Conservation (phyloP, 2,797 vertebrate species). For the Thripadectes ignobilis region DNA sequence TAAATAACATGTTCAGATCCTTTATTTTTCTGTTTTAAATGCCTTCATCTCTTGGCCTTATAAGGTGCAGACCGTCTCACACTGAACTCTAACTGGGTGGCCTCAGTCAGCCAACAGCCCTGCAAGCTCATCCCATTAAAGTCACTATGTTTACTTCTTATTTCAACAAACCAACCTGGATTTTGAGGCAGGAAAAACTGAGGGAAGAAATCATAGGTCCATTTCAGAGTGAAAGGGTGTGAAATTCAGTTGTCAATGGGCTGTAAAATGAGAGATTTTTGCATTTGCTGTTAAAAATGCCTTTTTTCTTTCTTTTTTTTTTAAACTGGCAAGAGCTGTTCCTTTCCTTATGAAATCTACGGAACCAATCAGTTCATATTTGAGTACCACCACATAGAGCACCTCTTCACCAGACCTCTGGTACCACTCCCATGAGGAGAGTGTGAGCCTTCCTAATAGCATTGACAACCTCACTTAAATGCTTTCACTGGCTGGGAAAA, state of each 20-base stretch:
- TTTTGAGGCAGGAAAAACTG: constrained; percentile 10
- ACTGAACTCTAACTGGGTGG: constrained; percentile 66
- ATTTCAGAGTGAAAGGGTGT: neutral
- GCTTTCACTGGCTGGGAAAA: neutral
- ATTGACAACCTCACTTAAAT: neutral
- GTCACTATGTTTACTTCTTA: constrained; percentile 67
- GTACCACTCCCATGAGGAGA: neutral
- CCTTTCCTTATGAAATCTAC: neutral
- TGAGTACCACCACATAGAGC: neutral
- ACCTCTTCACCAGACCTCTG: neutral
- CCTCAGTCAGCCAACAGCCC: constrained; percentile 62
- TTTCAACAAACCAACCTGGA: constrained; percentile 72
- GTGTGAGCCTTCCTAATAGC: neutral
- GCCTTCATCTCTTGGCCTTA: constrained; percentile 63
- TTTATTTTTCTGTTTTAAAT: constrained; percentile 57
- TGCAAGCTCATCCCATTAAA: constrained; percentile 61
- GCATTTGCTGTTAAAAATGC: neutral
- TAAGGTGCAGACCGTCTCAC: constrained; percentile 63
- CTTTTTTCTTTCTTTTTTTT: neutral
- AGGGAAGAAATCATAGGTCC: neutral
- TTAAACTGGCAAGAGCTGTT: neutral
- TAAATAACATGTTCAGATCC: constrained; percentile 48
- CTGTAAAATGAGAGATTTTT: neutral
- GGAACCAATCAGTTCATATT: neutral
- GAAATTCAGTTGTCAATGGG: neutral